Evolutionary conservation across 2,888 invertebrate genomes (phyloP).

Genomic region (Leptodirus hochenwartii): DNA sequence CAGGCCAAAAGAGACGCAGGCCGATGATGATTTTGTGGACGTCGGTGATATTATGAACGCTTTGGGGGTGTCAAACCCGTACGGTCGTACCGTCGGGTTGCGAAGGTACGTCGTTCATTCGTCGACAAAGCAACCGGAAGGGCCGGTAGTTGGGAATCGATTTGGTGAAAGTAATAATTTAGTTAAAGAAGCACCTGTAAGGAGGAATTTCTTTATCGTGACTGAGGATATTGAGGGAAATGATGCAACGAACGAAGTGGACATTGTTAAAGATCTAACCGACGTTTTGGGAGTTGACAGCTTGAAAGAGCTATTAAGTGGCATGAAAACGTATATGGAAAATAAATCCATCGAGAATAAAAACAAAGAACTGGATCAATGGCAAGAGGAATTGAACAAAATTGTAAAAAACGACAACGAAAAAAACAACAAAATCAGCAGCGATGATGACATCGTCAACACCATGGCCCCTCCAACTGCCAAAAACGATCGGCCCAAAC

Average conservation of each 20-base stretch:
- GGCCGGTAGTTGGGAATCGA: slow-evolving; percentile 6
- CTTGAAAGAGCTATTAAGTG: too few species aligned
- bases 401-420: slow-evolving; percentile 6
- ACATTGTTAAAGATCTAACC: too few species aligned
- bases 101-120: slow-evolving; percentile 15
- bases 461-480: slow-evolving; percentile 1
- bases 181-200: not conserved
- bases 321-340: too few species aligned
- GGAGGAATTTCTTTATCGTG: slow-evolving; percentile 8
- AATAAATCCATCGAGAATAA: too few species aligned
- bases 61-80: slow-evolving; percentile 21
- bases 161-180: slow-evolving; percentile 10
- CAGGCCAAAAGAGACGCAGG: slow-evolving; percentile 8
- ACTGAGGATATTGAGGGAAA: slow-evolving; percentile 11
- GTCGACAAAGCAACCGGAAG: slow-evolving; percentile 4
- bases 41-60: slow-evolving; percentile 22
- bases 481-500: not conserved
- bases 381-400: slow-evolving; percentile 8
- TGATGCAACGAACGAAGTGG: too few species aligned
- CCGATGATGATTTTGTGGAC: slow-evolving; percentile 16
- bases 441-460: slow-evolving; percentile 8
- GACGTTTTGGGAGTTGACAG: too few species aligned
- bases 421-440: not conserved
- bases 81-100: slow-evolving; percentile 14
- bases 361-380: too few species aligned